Percentiles rank a stretch among this genome's conserved stretches.
Evolutionary conservation across 2,113 vertebrate species (phyloP).

Genomic region (Elephas maximus): DNA sequence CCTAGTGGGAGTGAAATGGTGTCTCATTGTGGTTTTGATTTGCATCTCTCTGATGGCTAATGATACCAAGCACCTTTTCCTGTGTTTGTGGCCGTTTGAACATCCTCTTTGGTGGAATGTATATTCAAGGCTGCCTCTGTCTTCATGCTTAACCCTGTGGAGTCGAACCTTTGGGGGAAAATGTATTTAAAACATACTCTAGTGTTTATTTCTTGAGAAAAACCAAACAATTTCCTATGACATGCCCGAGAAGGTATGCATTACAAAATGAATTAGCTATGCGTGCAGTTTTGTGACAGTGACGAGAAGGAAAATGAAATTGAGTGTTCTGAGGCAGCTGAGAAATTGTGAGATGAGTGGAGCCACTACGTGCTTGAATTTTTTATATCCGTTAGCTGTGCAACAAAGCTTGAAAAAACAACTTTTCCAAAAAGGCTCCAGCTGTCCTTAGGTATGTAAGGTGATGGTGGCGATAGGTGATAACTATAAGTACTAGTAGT

Average conservation of each 20-base stretch:
- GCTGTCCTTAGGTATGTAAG: neutral
- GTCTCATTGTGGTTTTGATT: neutral
- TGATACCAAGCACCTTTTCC: neutral
- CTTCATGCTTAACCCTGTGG: neutral
- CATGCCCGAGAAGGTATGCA: neutral
- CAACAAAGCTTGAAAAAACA: neutral
- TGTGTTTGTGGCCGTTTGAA: no score
- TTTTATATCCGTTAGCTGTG: neutral
- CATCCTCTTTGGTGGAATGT: neutral
- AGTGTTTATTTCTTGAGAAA: neutral
- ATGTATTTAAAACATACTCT: neutral
- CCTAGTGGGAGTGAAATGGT: neutral
- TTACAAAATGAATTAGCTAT: neutral
- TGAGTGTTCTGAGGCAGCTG: neutral
- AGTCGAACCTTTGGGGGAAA: constrained; percentile 43
- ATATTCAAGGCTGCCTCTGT: neutral
- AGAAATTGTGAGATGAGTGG: neutral
- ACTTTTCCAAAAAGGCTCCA: neutral
- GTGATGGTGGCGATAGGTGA: neutral
- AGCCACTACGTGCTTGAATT: neutral
- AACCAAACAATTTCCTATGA: neutral
- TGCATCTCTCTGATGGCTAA: neutral
- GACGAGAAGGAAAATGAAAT: constrained; percentile 24
- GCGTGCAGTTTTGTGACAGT: neutral
- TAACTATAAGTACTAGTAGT: neutral